Percentiles rank a stretch among this genome's conserved stretches.
phyloP scores from a whole-genome alignment of 2,113 vertebrate species.

The Leptobrachium ailaonicum region DNA sequence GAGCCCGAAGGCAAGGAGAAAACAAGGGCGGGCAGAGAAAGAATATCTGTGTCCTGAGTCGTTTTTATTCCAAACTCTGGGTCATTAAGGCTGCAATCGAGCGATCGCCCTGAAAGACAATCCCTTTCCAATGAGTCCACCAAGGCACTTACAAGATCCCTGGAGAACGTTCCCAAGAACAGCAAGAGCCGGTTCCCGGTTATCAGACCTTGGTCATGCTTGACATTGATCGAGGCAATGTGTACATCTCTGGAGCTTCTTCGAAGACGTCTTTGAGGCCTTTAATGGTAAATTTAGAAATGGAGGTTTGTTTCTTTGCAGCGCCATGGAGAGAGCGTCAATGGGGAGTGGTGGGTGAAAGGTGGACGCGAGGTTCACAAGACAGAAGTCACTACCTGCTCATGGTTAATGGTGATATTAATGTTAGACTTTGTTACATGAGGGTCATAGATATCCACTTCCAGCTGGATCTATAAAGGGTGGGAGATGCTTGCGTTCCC shows the following conservation, averaged over 20 bases:
- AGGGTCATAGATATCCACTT: no score
- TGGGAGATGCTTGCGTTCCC: no score
- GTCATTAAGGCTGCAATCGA: slow-evolving; percentile 32
- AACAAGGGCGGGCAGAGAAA: slow-evolving; percentile 16
- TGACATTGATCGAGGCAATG: not conserved
- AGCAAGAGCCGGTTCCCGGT: not conserved
- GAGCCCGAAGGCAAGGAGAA: slow-evolving; percentile 31
- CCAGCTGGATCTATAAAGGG: no score
- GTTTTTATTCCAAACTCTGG: not conserved
- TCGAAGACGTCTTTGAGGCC: not conserved
- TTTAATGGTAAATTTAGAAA: not conserved
- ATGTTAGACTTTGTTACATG: no score
- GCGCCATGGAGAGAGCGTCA: no score
- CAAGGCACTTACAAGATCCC: not conserved
- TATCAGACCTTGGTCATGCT: not conserved
- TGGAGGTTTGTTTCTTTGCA: no score
- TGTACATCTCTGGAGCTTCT: not conserved
- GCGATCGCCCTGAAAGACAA: not conserved
- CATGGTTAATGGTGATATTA: no score
- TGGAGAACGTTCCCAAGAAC: not conserved
- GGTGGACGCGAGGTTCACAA: no score
- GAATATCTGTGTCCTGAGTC: not conserved
- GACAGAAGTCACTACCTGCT: no score
- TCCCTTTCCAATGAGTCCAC: slow-evolving; percentile 6
- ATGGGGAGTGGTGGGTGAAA: no score